Evolutionary conservation across 2,113 vertebrate species (phyloP), one percentile per base, ranked within the genome.

Genomic region (Athene noctua): DNA sequence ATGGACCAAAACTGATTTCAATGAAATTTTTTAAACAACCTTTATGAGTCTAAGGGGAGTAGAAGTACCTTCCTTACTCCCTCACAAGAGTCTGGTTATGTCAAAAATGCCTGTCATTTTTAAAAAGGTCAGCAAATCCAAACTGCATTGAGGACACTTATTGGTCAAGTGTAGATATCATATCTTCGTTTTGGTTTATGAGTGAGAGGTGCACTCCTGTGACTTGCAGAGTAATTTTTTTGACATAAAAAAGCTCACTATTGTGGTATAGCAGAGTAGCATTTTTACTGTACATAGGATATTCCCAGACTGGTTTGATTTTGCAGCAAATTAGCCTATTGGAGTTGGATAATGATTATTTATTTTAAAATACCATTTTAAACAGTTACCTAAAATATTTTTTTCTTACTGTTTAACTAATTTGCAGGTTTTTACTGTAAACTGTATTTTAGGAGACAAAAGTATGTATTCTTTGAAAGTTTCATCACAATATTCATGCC

Each of bases 391-490:
- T 80, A 83, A 73, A 51, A 16, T 51, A 49, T 46, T 70, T 32
- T 65, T 86, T 92, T 15, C 15, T 58, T 72, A 3, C 13, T n/a
- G 5, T 77, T 75, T 67, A 66, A n/a, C 15, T 57, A 5, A 51
- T 92, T 91, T 73, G 2, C 16, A 44, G 1, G 4, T 72, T 94
- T 93, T 78, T 86, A 20, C 57, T 83, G 12, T 63, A 90, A 83
- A 96, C 75, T 94, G 34, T 86, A 71, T 94, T 67, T 92, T 91
- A 72, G 71, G 67, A 91, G 63, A 73, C 55, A 97, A 94, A 97
- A 73, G 25, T 54, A 18, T 47, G 25, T 40, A 20, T 72, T 92
- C 47, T 92, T 90, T 72, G 63, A 89, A 94, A 94, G 73, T 79
- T 94, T 70, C 46, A 90, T 92, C 91, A 23, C 89, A 94, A 94